Conservation (phyloP, 2,113 vertebrate species). For the Athene noctua region DNA sequence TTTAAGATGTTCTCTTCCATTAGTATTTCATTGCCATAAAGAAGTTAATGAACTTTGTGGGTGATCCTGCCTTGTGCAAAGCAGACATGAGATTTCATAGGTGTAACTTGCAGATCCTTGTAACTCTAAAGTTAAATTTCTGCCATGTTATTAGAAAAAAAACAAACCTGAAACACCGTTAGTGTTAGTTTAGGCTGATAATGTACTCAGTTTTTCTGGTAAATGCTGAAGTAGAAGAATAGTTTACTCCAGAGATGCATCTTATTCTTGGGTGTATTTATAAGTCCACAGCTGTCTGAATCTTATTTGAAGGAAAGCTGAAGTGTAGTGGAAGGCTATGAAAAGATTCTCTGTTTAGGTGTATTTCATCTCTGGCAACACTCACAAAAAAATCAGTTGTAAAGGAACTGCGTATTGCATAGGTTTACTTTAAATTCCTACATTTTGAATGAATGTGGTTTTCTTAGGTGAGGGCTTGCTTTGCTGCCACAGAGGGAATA, state of each 20-base stretch:
- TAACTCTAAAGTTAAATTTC: not conserved
- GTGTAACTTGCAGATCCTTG: not conserved
- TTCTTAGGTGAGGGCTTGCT: not conserved
- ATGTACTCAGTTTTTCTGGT: not conserved
- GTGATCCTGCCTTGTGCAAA: not conserved
- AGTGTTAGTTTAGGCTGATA: not conserved
- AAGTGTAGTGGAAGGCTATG: not conserved
- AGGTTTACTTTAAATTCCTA: not conserved
- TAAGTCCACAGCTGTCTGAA: not conserved
- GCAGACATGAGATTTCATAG: not conserved
- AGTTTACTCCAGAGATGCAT: not conserved
- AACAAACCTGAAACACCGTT: fast-evolving
- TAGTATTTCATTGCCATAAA: not conserved
- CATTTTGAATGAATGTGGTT: not conserved
- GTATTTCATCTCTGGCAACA: not conserved
- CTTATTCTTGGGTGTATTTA: not conserved
- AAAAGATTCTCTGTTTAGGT: not conserved
- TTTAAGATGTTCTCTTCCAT: not conserved
- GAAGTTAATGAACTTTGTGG: not conserved
- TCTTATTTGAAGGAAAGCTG: not conserved
- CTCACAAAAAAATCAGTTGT: not conserved
- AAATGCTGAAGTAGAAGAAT: not conserved
- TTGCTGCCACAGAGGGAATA: not conserved
- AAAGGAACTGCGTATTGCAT: not conserved
- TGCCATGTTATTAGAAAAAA: not conserved